Evolutionary conservation across 2,888 invertebrate genomes (phyloP), one percentile per base, ranked within the genome.

Genomic region (Acleris literana): DNA sequence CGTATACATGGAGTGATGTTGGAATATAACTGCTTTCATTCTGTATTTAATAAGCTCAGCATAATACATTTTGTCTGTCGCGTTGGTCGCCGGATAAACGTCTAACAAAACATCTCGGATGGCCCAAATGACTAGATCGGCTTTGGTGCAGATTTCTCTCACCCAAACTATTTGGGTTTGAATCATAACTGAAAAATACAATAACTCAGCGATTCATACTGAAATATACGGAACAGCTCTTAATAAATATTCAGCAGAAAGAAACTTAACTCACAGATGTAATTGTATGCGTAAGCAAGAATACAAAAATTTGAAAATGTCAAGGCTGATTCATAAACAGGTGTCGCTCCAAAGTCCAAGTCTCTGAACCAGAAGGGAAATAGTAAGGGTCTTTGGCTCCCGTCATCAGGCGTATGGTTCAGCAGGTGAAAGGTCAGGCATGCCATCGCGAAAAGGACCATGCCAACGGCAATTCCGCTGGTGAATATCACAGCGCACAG

Each of bases 121-220:
- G n/a, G 76, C 76, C 83, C 86, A 85, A 66, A 75, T 80, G 7
- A 88, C 72, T 29, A 90, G 71, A 68, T 89, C 87, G 5, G 82
- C 82, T 78, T 86, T 87, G 16, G 81, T 74, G 11, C 75, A 73
- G 69, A 90, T 86, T 60, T 88, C 81, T 43, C 86, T 76, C 16
- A 87, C 76, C 89, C 88, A 89, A 16, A 88, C 73, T 69, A 89
- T 76, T 77, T 87, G 81, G 13, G 84, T 84, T 74, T 83, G 81
- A 25, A 84, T 68, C 78, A 83, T 83, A 74, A 87, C 90, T 90
- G 74, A 53, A 69, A 78, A 68, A 39, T 3, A 54, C 5, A 44
- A 11, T 22, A 17, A 16, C 17, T 20, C 7, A 3, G 20, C 20
- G 17, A 46, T 17, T n/a, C 6, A 46, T 16, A 46, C 7, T 17